Conservation (phyloP, 2,113 vertebrate genomes). For the Trematomus loennbergii region DNA sequence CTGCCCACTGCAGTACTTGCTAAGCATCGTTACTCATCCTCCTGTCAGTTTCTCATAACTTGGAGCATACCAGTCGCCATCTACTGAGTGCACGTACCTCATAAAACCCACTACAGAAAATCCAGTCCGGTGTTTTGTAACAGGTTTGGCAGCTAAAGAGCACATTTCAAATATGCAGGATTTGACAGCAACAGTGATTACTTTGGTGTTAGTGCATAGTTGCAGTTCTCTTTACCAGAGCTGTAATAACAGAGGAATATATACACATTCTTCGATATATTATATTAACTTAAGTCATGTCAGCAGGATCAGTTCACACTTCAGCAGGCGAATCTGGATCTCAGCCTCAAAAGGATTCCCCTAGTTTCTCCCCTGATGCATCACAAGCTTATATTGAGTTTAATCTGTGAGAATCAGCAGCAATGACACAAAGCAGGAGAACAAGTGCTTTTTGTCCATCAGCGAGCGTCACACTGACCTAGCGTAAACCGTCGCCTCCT, state of each 20-base stretch:
- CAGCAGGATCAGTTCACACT: slow-evolving; percentile 51
- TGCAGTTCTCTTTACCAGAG: slow-evolving; percentile 69
- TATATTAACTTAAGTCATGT: slow-evolving; percentile 36
- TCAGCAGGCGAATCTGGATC: too few relatives aligned
- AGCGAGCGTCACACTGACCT: slow-evolving; percentile 6
- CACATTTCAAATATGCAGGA: slow-evolving; percentile 59
- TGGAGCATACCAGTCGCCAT: too few relatives aligned
- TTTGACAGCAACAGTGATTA: slow-evolving; percentile 81
- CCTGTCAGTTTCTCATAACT: too few relatives aligned
- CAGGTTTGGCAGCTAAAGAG: slow-evolving; percentile 61
- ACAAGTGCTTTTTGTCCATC: background rate
- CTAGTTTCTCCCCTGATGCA: background rate
- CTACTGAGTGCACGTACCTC: too few relatives aligned
- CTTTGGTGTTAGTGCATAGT: slow-evolving; percentile 86
- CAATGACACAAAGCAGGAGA: background rate
- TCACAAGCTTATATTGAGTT: background rate
- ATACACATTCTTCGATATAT: slow-evolving; percentile 45
- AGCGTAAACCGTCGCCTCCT: slow-evolving; percentile 15
- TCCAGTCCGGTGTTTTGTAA: background rate
- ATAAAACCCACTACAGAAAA: too few relatives aligned
- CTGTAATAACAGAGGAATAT: slow-evolving; percentile 40
- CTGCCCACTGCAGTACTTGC: too few relatives aligned
- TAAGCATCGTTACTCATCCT: too few relatives aligned
- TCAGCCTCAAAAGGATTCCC: background rate
- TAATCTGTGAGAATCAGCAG: background rate